phyloP scores from a whole-genome alignment of 2,797 vertebrate genomes.

The Poeciliopsis infans region DNA sequence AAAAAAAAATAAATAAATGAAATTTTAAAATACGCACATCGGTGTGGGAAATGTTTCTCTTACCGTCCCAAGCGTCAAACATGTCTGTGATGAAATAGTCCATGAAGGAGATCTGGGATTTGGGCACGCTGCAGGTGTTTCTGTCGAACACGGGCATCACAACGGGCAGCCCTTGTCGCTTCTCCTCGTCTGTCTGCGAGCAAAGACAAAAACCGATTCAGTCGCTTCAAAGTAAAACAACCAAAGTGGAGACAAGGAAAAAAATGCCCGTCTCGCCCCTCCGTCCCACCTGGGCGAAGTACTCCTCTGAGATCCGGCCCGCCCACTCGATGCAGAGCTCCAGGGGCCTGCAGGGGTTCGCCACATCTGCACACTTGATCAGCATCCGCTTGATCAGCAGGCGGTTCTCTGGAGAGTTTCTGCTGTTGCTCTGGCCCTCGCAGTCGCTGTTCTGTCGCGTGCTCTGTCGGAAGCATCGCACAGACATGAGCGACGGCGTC shows the following conservation, averaged over 20 bases:
- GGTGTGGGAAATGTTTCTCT: conserved; percentile 29
- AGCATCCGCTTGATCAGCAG: conserved; percentile 95
- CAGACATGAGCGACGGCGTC: neutral
- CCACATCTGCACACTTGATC: conserved; percentile 97
- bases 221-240: neutral
- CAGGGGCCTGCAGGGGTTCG: conserved; percentile 92
- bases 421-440: conserved; percentile 82
- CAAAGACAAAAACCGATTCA: neutral
- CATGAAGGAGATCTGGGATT: conserved; percentile 96
- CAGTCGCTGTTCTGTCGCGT: conserved; percentile 74
- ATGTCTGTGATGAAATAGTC: conserved; percentile 98
- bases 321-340: conserved; percentile 96
- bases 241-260: neutral
- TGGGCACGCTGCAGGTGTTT: conserved; percentile 95
- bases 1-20: no score
- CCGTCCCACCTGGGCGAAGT: conserved; percentile 91
- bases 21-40: neutral
- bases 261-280: neutral
- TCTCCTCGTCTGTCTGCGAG: conserved; percentile 94
- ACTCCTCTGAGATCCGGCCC: conserved; percentile 95
- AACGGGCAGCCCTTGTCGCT: conserved; percentile 88
- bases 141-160: conserved; percentile 98
- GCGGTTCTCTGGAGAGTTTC: conserved; percentile 91
- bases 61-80: conserved; percentile 99
- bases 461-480: conserved; percentile 62